Conservation (phyloP, 2,797 vertebrate genomes). For the Lithobates sylvaticus region DNA sequence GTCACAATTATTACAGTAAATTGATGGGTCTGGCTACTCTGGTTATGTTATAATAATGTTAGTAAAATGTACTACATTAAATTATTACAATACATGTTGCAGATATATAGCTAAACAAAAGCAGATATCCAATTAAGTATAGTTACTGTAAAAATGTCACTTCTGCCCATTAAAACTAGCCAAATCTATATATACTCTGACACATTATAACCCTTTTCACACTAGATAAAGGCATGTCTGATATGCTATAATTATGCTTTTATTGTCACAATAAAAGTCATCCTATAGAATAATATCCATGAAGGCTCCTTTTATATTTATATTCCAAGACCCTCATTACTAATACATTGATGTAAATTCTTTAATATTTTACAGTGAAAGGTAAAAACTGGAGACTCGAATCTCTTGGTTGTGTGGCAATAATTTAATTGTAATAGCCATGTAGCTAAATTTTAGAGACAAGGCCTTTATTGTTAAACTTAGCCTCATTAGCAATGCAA, state of each 20-base stretch:
- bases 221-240: slow-evolving; percentile 6
- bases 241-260: background rate
- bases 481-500: slow-evolving; percentile 44
- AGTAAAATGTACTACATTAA: background rate
- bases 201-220: slow-evolving; percentile 5
- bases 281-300: background rate
- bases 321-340: background rate
- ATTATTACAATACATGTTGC: background rate
- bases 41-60: slow-evolving; percentile 19
- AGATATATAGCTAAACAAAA: background rate
- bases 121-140: slow-evolving; percentile 1
- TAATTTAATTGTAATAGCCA: slow-evolving; percentile 30
- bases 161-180: slow-evolving; percentile 1
- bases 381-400: background rate
- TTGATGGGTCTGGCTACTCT: background rate
- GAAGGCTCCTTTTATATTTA: slow-evolving; percentile 1
- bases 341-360: background rate
- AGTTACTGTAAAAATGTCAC: background rate
- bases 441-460: slow-evolving; percentile 11
- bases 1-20: slow-evolving; percentile 4
- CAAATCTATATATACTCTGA: background rate
- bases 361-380: slow-evolving; percentile 18
- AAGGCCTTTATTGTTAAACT: slow-evolving; percentile 7
- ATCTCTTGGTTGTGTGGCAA: slow-evolving; percentile 10
- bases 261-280: background rate